Evolutionary conservation across 2,888 invertebrate genomes (phyloP).

Genomic region (Nemoura dubitans): DNA sequence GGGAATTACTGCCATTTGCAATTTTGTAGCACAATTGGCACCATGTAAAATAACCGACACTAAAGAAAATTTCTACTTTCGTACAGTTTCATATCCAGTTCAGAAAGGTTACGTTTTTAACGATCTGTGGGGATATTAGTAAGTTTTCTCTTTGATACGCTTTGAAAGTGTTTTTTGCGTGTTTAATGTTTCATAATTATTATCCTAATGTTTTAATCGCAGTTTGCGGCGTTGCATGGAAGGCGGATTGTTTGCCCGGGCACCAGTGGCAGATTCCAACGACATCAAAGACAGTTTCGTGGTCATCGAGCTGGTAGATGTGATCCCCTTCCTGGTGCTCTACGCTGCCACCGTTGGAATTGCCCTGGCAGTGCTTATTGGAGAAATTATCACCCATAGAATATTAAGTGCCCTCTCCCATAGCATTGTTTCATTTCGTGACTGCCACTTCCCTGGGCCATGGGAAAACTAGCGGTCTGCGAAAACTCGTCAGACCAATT

Average conservation of each 20-base stretch:
- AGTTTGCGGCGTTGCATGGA: neutral
- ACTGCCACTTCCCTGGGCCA: too few relatives aligned
- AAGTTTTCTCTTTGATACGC: neutral
- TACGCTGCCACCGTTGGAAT: neutral
- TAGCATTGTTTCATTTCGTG: too few relatives aligned
- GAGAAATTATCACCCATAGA: neutral
- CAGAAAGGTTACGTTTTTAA: neutral
- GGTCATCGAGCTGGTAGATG: neutral
- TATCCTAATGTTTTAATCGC: neutral
- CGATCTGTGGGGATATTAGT: neutral
- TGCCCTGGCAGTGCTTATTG: neutral
- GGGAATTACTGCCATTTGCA: neutral
- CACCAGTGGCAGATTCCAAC: neutral
- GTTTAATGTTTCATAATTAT: neutral
- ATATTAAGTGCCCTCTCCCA: too few relatives aligned
- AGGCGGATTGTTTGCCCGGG: neutral
- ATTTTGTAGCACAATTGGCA: neutral
- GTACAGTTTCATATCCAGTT: neutral
- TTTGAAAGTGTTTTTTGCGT: neutral
- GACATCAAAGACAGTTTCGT: neutral
- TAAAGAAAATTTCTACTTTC: neutral
- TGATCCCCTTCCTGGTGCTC: neutral
- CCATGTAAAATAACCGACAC: neutral
- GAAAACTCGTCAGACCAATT: too few relatives aligned
- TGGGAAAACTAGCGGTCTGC: too few relatives aligned